Conservation (phyloP, 2,113 vertebrate genomes). For the Halcyon senegalensis region DNA sequence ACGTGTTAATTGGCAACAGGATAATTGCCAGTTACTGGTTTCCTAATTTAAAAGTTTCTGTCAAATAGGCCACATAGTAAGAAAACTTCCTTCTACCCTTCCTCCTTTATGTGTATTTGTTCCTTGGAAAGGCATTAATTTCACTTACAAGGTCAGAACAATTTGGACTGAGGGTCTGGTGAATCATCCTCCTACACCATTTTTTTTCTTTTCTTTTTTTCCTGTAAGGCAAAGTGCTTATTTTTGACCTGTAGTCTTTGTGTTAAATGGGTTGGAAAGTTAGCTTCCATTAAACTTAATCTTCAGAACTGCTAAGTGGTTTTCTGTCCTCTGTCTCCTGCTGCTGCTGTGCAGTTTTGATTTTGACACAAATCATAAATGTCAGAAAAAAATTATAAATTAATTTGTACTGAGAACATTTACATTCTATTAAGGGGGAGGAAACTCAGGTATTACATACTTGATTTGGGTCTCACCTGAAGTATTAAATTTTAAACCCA, state of each 20-base stretch:
- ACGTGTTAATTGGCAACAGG: not conserved
- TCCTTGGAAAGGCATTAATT: not conserved
- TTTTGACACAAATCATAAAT: slow-evolving; percentile 38
- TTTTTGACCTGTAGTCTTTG: slow-evolving; percentile 24
- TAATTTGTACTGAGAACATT: not conserved
- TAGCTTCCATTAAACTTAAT: slow-evolving; percentile 28
- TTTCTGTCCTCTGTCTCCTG: not conserved
- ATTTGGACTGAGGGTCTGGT: not conserved
- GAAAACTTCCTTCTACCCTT: not conserved
- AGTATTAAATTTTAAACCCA: not conserved
- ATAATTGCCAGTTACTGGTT: not conserved
- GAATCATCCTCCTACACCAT: not conserved
- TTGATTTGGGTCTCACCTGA: not conserved
- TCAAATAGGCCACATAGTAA: not conserved
- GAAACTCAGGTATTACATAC: not conserved
- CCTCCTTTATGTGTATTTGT: not conserved
- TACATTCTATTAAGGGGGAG: not conserved
- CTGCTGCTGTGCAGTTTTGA: slow-evolving; percentile 2
- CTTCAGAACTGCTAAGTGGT: slow-evolving; percentile 1
- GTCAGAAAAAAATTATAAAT: not conserved
- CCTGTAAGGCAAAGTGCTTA: not conserved
- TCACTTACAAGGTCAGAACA: not conserved
- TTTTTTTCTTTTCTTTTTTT: not conserved
- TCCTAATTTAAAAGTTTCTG: not conserved
- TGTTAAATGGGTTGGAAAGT: slow-evolving; percentile 57